These are phyloP conservation scores for Peromyscus attwateri DNA, from an alignment of 2,797 vertebrate genomes.

Conservation along the genomic window DNA sequence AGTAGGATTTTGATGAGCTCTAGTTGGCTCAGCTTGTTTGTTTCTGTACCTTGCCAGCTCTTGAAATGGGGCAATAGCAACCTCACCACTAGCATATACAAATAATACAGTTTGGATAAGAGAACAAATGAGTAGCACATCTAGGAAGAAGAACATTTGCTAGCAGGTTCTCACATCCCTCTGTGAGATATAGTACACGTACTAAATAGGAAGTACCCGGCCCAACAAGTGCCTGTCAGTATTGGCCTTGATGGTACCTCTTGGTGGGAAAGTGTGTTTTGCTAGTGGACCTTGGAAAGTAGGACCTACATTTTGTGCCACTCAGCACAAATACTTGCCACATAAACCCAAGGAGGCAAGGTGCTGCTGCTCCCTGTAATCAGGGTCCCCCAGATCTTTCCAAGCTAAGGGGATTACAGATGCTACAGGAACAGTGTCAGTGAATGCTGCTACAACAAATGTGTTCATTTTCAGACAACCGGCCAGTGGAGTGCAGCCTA, in stretches of 20 bases:
- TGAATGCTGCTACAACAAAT: not conserved
- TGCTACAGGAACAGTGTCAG: not conserved
- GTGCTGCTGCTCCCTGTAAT: not conserved
- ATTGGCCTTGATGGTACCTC: not conserved
- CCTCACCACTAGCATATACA: not conserved
- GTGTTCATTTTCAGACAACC: not conserved
- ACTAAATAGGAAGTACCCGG: not conserved
- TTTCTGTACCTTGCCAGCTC: slow-evolving; percentile 52
- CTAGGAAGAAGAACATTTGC: not conserved
- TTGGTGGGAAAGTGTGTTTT: slow-evolving; percentile 32
- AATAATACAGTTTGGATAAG: slow-evolving; percentile 29
- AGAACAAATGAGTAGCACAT: slow-evolving; percentile 12
- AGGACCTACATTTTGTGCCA: slow-evolving; percentile 30
- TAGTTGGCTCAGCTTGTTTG: slow-evolving; percentile 24
- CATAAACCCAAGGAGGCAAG: not conserved
- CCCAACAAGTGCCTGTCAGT: not conserved
- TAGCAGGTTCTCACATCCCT: not conserved
- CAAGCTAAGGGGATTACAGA: not conserved
- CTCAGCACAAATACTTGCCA: not conserved
- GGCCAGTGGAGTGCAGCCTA: not conserved
- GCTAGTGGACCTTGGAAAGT: not conserved
- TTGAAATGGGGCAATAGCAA: slow-evolving; percentile 25
- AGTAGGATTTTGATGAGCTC: slow-evolving; percentile 65
- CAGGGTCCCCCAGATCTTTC: not conserved
- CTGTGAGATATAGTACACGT: not conserved